A percentile compares a stretch with the other conserved stretches of the same genome.
Conservation (phyloP, 2,797 vertebrate species). For the Perodicticus potto region DNA sequence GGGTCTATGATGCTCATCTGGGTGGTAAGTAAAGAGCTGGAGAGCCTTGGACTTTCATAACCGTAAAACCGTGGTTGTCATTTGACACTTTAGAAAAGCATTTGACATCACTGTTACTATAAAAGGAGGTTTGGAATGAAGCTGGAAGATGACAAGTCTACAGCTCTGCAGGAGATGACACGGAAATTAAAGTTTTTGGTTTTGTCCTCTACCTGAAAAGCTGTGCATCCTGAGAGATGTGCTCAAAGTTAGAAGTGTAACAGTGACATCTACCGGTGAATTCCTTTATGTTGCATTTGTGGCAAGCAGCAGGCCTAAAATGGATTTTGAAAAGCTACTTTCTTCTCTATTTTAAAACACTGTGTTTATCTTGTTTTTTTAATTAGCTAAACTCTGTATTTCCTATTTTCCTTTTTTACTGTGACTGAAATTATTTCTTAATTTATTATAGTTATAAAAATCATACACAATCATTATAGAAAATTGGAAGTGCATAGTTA, state of each 20-base stretch:
- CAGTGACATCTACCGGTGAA: conserved; percentile 85
- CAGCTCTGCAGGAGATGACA: background rate
- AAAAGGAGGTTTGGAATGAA: conserved; percentile 18
- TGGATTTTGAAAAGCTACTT: conserved; percentile 19
- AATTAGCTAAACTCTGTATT: background rate
- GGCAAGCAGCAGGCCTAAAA: background rate
- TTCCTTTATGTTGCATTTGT: background rate
- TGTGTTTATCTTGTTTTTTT: background rate
- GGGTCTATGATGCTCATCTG: background rate
- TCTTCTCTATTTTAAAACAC: background rate
- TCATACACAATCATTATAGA: background rate
- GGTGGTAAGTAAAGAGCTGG: background rate
- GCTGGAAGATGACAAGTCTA: background rate
- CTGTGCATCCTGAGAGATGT: background rate
- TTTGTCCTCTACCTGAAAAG: background rate
- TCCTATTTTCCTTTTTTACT: background rate
- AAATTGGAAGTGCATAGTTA: background rate
- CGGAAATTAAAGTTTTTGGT: conserved; percentile 7
- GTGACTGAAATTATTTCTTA: conserved; percentile 33
- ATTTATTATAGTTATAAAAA: conserved; percentile 51
- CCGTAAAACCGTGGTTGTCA: background rate
- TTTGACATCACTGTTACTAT: background rate
- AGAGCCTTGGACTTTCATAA: background rate
- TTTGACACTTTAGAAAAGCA: conserved; percentile 29
- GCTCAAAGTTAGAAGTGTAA: conserved; percentile 57